These are phyloP conservation scores for Frieseomelitta varia DNA, from an alignment of 1,140 invertebrate genomes.

Conservation along the genomic window DNA sequence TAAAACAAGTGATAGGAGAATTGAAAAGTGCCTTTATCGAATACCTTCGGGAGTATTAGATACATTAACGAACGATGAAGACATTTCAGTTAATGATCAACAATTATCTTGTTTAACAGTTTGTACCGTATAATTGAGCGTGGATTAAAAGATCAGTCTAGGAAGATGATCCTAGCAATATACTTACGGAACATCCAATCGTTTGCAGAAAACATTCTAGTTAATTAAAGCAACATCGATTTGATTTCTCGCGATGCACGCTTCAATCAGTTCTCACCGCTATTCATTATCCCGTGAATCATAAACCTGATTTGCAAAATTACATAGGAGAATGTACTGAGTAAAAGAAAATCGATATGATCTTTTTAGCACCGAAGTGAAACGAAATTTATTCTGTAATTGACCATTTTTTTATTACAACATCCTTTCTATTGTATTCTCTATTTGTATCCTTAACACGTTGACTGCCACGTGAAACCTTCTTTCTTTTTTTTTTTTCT, in stretches of 20 bases:
- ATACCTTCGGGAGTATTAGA: background rate
- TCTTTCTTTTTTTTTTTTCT: no score
- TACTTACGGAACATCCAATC: background rate
- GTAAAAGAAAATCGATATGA: background rate
- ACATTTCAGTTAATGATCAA: background rate
- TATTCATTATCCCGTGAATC: background rate
- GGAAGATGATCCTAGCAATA: background rate
- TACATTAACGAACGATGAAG: slow-evolving; percentile 6
- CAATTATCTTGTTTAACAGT: slow-evolving; percentile 18
- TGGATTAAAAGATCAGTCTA: background rate
- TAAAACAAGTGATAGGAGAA: background rate
- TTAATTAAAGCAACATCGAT: background rate
- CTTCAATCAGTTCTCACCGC: background rate
- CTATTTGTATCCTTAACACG: background rate
- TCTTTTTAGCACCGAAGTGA: background rate
- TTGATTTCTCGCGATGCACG: background rate
- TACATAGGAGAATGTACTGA: background rate
- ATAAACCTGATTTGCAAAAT: background rate
- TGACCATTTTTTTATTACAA: background rate
- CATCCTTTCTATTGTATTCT: background rate
- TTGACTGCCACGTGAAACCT: no score
- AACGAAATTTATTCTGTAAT: background rate
- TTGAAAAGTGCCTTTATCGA: no score
- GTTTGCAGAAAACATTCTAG: background rate
- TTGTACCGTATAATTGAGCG: background rate